These are phyloP conservation scores for Caradrina clavipalpis DNA, from an alignment of 2,888 invertebrate species.

Conservation along the genomic window DNA sequence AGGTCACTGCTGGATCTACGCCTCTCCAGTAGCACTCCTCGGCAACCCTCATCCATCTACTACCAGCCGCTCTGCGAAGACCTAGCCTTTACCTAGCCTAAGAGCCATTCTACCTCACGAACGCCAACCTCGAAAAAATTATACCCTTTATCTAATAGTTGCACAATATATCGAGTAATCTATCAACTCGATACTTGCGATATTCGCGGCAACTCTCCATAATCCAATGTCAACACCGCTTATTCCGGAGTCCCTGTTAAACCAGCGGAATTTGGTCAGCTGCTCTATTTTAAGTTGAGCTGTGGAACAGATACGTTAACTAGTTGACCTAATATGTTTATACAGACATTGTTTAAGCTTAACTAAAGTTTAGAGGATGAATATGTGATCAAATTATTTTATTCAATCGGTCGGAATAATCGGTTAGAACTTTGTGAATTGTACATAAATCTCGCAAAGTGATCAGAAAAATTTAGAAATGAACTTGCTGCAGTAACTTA, in stretches of 20 bases:
- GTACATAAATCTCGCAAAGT: neutral
- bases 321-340: constrained; percentile 24
- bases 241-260: constrained; percentile 24
- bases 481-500: too few relatives aligned
- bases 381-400: neutral
- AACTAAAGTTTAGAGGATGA: neutral
- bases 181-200: constrained; percentile 8
- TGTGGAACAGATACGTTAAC: constrained; percentile 27
- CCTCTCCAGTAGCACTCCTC: too few relatives aligned
- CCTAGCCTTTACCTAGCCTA: too few relatives aligned
- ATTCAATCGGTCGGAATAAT: neutral
- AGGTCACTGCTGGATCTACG: too few relatives aligned
- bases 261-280: constrained; percentile 46
- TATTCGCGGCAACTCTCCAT: constrained; percentile 6
- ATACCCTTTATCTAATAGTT: neutral
- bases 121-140: too few relatives aligned
- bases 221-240: constrained; percentile 47
- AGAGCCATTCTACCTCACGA: too few relatives aligned
- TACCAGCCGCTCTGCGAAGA: too few relatives aligned
- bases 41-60: too few relatives aligned
- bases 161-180: neutral
- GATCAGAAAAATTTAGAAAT: too few relatives aligned
- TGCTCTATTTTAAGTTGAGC: constrained; percentile 38
- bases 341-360: constrained; percentile 11
- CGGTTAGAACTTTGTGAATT: neutral